These are phyloP conservation scores for Elephantulus edwardii DNA, from an alignment of 2,113 vertebrate species.

Conservation along the genomic window DNA sequence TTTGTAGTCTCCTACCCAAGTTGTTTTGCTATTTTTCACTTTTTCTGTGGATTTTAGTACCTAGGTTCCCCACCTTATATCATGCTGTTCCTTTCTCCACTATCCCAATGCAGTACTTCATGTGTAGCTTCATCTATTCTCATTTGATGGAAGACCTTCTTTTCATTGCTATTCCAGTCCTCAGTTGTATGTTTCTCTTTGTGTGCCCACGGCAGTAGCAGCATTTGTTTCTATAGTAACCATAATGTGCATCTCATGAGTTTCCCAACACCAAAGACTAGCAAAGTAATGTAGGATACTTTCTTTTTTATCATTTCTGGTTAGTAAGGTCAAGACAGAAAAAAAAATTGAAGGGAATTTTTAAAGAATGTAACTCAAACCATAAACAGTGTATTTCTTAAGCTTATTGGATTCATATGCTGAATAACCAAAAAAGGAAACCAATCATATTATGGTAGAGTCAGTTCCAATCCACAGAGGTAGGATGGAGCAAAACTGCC, in stretches of 20 bases:
- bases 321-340: neutral
- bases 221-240: constrained; percentile 52
- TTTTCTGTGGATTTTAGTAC: neutral
- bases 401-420: neutral
- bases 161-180: neutral
- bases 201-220: neutral
- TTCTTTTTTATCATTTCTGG: constrained; percentile 10
- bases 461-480: neutral
- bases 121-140: neutral
- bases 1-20: neutral
- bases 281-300: neutral
- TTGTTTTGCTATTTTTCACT: neutral
- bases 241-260: neutral
- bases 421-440: neutral
- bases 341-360: neutral
- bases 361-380: neutral
- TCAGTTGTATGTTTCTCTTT: constrained; percentile 1
- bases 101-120: neutral
- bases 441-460: neutral
- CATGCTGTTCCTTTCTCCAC: neutral
- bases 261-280: neutral
- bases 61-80: too few species aligned
- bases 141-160: neutral
- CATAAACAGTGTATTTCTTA: neutral
- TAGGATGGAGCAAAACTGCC: too few species aligned